Percentiles rank a stretch among this genome's conserved stretches.
Conservation (phyloP, 2,113 vertebrate species). For the Rhabdornis inornatus region DNA sequence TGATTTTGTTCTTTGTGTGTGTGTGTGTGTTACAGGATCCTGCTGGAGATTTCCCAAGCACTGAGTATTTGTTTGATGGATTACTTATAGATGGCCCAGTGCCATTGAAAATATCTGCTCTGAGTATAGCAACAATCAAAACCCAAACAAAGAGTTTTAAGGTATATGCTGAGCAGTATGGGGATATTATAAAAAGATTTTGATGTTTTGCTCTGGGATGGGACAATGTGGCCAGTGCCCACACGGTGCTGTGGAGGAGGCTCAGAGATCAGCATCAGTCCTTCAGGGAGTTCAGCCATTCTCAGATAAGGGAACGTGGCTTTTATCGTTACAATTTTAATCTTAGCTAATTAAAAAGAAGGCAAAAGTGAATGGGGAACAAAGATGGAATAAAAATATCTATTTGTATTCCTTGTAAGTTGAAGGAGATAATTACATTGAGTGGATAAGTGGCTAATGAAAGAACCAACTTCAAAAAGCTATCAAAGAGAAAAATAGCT, state of each 20-base stretch:
- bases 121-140: slow-evolving; percentile 21
- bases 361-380: not conserved
- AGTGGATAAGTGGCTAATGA: not conserved
- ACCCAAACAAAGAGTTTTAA: not conserved
- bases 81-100: slow-evolving; percentile 1
- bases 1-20: not conserved
- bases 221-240: not conserved
- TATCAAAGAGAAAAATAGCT: not conserved
- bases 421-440: not conserved
- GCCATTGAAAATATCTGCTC: slow-evolving; percentile 36
- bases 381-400: not conserved
- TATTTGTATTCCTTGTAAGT: not conserved
- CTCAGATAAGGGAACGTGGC: not conserved
- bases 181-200: not conserved
- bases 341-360: not conserved
- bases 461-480: not conserved
- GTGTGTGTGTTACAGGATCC: not conserved
- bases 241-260: not conserved
- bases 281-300: not conserved
- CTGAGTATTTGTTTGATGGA: slow-evolving; percentile 1
- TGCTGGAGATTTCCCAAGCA: not conserved
- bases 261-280: not conserved
- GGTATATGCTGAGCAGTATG: not conserved
- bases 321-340: not conserved
- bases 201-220: not conserved